These are phyloP conservation scores for Ceratotherium simum DNA, from an alignment of 2,113 vertebrate genomes.

Conservation along the genomic window DNA sequence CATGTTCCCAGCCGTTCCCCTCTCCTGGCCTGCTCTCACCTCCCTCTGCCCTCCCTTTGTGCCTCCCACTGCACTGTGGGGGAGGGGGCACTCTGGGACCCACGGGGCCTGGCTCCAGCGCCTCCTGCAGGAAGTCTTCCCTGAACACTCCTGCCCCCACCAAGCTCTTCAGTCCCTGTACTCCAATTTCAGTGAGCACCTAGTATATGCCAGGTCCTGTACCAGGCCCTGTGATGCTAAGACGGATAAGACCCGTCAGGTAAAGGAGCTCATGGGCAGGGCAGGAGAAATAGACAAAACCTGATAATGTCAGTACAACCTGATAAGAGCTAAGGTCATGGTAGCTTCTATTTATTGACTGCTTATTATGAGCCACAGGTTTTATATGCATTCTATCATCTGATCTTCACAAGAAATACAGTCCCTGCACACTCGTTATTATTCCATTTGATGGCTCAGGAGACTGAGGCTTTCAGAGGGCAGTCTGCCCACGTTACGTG, in stretches of 20 bases:
- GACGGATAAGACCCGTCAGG: not conserved
- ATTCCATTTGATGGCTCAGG: not conserved
- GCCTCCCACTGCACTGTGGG: not conserved
- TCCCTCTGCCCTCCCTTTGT: slow-evolving; percentile 62
- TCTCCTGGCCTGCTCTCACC: slow-evolving; percentile 53
- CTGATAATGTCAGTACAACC: not conserved
- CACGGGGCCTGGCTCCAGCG: not conserved
- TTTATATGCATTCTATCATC: not conserved
- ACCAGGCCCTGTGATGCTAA: not conserved
- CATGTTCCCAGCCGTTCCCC: slow-evolving; percentile 81
- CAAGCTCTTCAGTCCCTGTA: not conserved
- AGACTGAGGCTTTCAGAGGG: fast-evolving
- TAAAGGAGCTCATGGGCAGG: not conserved
- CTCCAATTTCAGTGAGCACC: not conserved
- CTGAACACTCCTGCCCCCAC: not conserved
- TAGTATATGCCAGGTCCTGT: not conserved
- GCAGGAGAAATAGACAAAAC: not conserved
- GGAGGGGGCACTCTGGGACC: not conserved
- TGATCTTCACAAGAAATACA: not conserved
- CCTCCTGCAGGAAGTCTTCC: not conserved
- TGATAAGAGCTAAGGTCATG: not conserved
- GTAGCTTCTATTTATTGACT: not conserved
- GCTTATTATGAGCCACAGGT: not conserved
- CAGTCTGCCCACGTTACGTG: not conserved
- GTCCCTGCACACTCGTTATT: not conserved